Conservation (phyloP, 1,140 invertebrate genomes). For the Drosophila equinoxialis region DNA sequence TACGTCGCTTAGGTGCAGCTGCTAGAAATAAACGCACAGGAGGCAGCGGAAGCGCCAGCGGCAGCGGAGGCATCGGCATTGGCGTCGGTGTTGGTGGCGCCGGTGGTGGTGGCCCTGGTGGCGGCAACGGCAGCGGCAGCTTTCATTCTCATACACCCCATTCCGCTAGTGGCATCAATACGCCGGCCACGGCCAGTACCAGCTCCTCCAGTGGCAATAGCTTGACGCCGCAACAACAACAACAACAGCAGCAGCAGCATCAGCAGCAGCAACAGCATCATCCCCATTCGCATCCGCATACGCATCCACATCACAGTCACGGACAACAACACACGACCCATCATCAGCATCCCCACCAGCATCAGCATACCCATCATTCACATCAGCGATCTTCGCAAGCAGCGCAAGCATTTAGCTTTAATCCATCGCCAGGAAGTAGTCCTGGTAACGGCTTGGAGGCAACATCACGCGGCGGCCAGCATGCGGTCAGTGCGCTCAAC, state of each 20-base stretch:
- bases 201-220: conserved; percentile 77
- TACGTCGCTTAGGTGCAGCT: conserved; percentile 80
- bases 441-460: conserved; percentile 64
- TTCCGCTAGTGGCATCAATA: conserved; percentile 62
- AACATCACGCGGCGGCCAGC: conserved; percentile 41
- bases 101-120: conserved; percentile 13
- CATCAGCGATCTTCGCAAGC: conserved; percentile 33
- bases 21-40: conserved; percentile 71
- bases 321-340: conserved; percentile 32
- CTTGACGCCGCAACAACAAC: conserved; percentile 65
- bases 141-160: conserved; percentile 47
- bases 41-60: conserved; percentile 32
- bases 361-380: conserved; percentile 12
- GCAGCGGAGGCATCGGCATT: background rate
- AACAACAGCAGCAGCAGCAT: conserved; percentile 34
- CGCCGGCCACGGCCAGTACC: conserved; percentile 70
- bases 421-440: conserved; percentile 71
- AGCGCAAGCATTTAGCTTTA: conserved; percentile 60
- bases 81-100: background rate
- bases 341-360: conserved; percentile 3
- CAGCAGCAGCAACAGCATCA: conserved; percentile 28
- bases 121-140: conserved; percentile 26
- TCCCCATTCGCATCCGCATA: conserved; percentile 44
- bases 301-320: conserved; percentile 3
- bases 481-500: conserved; percentile 63